These are phyloP conservation scores for Crambe crambe DNA, from an alignment of 37 sponge, comb jelly and placozoan genomes.

Conservation along the genomic window DNA sequence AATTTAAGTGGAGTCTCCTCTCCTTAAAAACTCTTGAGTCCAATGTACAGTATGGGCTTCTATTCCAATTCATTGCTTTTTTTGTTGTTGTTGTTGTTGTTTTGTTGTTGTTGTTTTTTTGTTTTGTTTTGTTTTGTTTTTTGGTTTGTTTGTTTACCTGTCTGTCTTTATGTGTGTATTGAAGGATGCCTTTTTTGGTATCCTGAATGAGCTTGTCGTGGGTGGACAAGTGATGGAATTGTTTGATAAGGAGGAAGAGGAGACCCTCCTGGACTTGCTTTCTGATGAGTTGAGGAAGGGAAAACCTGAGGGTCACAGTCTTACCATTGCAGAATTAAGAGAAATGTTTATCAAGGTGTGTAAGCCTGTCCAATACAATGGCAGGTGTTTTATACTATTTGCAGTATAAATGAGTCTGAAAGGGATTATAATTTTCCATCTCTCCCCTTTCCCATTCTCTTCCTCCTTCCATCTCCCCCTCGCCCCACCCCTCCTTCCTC, in stretches of 20 bases:
- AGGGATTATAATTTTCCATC: too few species aligned
- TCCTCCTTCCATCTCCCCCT: too few species aligned
- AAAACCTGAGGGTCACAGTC: neutral
- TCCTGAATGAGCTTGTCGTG: constrained; percentile 39
- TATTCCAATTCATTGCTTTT: neutral
- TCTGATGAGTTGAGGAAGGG: neutral
- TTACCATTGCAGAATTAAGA: neutral
- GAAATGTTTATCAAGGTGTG: constrained; percentile 16
- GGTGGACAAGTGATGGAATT: constrained; percentile 45
- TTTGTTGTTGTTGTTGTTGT: neutral
- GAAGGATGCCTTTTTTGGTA: neutral
- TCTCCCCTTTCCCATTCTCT: too few species aligned
- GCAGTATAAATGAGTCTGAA: too few species aligned
- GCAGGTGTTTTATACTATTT: too few species aligned
- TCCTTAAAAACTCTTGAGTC: neutral
- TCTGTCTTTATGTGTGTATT: neutral
- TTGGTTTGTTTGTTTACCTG: neutral
- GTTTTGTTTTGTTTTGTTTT: too few species aligned
- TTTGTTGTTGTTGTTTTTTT: too few species aligned
- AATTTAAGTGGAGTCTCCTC: neutral
- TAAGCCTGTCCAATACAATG: neutral
- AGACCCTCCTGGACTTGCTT: constrained; percentile 31
- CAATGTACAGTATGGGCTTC: neutral
- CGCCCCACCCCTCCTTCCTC: too few species aligned
- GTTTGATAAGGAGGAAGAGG: constrained; percentile 62